Percentiles rank a stretch among this genome's conserved stretches.
These are phyloP conservation scores for Siniperca obscura DNA, from an alignment of 2,797 vertebrate genomes.

Conservation along the genomic window DNA sequence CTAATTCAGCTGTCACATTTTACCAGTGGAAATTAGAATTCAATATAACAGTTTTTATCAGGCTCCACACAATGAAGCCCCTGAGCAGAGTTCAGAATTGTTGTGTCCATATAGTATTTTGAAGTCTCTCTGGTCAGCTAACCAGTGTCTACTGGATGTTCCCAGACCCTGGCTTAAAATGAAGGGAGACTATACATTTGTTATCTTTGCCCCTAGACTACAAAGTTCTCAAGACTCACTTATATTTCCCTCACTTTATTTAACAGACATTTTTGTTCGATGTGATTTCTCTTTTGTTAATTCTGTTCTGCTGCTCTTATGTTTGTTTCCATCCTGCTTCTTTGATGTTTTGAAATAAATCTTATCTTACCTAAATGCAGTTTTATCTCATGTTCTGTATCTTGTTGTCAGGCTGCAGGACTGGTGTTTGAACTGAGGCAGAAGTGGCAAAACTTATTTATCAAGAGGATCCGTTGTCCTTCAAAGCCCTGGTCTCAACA, in stretches of 20 bases:
- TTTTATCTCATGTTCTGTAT: not conserved
- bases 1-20: too few species aligned
- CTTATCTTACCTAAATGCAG: accelerated
- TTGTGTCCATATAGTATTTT: too few species aligned
- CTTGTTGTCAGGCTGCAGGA: constrained; percentile 84
- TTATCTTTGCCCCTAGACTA: too few species aligned
- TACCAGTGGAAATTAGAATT: too few species aligned
- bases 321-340: not conserved
- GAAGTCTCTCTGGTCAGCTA: too few species aligned
- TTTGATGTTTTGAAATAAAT: not conserved
- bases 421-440: constrained; percentile 91
- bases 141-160: not conserved
- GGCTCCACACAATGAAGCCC: too few species aligned
- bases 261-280: too few species aligned
- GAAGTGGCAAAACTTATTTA: constrained; percentile 95
- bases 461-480: constrained; percentile 89
- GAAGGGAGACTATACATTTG: not conserved
- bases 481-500: constrained; percentile 90
- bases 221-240: too few species aligned
- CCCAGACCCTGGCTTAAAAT: not conserved
- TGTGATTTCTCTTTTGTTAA: not conserved
- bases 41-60: too few species aligned
- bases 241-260: too few species aligned
- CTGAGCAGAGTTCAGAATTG: too few species aligned
- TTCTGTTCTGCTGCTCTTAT: not conserved